Percentiles rank a stretch among this genome's conserved stretches.
Conservation (phyloP, 2,797 vertebrate genomes). For the Periparus ater region DNA sequence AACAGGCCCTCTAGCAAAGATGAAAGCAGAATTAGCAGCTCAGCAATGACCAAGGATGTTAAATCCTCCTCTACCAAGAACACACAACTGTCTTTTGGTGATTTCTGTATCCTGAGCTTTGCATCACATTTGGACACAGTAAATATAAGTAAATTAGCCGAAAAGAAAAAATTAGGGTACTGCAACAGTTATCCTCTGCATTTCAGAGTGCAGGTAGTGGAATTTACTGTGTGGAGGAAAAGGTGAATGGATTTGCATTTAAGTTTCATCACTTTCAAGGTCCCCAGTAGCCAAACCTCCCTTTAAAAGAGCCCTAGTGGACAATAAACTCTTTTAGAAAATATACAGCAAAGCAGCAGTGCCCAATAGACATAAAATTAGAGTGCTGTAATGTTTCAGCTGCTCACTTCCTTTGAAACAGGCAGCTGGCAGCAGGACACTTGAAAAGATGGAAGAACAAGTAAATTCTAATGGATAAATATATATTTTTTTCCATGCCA, state of each 20-base stretch:
- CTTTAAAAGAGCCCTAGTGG: slow-evolving; percentile 46
- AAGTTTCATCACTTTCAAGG: slow-evolving; percentile 50
- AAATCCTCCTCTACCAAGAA: slow-evolving; percentile 22
- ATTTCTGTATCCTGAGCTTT: slow-evolving; percentile 28
- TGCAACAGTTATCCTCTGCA: background rate
- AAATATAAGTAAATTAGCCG: background rate
- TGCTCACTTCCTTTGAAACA: slow-evolving; percentile 15
- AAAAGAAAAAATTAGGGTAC: background rate
- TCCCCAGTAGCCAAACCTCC: background rate
- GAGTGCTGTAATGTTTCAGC: slow-evolving; percentile 45
- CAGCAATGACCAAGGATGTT: background rate
- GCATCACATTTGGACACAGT: slow-evolving; percentile 52
- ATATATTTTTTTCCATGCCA: background rate
- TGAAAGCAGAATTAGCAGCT: slow-evolving; percentile 40
- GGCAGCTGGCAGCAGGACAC: slow-evolving; percentile 26
- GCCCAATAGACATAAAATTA: slow-evolving; percentile 39
- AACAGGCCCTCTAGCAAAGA: slow-evolving; percentile 40
- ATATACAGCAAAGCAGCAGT: slow-evolving; percentile 24
- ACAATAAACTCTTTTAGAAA: slow-evolving; percentile 54
- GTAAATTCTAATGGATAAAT: slow-evolving; percentile 31
- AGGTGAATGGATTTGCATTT: slow-evolving; percentile 57
- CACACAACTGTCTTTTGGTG: background rate
- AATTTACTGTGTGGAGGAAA: slow-evolving; percentile 24
- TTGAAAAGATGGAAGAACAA: slow-evolving; percentile 26
- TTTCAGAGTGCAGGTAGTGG: background rate